These are phyloP conservation scores for Cyclophora albipunctata DNA, from an alignment of 2,888 invertebrate species.

Conservation along the genomic window DNA sequence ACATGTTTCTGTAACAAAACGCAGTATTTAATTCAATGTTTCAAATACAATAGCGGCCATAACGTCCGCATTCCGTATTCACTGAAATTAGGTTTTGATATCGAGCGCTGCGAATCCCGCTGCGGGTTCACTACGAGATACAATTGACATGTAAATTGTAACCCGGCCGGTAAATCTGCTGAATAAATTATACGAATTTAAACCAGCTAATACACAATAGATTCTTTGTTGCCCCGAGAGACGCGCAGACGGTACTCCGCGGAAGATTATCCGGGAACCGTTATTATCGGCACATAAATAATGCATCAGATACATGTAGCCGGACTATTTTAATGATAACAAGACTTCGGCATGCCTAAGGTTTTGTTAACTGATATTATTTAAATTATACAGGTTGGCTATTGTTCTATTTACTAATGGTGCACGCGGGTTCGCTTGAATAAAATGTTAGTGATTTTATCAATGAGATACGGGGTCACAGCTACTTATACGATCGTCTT, in stretches of 20 bases:
- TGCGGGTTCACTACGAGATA: background rate
- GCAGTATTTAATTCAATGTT: no score
- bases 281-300: slow-evolving; percentile 47
- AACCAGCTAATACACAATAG: slow-evolving; percentile 21
- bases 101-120: background rate
- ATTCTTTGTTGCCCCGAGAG: slow-evolving; percentile 25
- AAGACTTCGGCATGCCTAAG: slow-evolving; percentile 25
- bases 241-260: slow-evolving; percentile 18
- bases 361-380: slow-evolving; percentile 48
- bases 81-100: background rate
- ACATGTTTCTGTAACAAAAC: no score
- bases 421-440: slow-evolving; percentile 14
- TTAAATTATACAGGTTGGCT: slow-evolving; percentile 24
- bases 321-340: slow-evolving; percentile 45
- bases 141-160: slow-evolving; percentile 21
- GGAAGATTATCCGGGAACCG: slow-evolving; percentile 33
- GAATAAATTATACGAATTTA: slow-evolving; percentile 22
- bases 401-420: slow-evolving; percentile 27
- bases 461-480: slow-evolving; percentile 1
- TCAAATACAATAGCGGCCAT: background rate
- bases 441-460: slow-evolving; percentile 27
- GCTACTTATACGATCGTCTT: background rate
- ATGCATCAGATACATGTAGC: slow-evolving; percentile 38
- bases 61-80: background rate
- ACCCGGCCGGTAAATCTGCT: slow-evolving; percentile 15